Percentiles rank a stretch among this genome's conserved stretches.
Conservation (phyloP, 2,797 vertebrate species). For the Rachycentron canadum region DNA sequence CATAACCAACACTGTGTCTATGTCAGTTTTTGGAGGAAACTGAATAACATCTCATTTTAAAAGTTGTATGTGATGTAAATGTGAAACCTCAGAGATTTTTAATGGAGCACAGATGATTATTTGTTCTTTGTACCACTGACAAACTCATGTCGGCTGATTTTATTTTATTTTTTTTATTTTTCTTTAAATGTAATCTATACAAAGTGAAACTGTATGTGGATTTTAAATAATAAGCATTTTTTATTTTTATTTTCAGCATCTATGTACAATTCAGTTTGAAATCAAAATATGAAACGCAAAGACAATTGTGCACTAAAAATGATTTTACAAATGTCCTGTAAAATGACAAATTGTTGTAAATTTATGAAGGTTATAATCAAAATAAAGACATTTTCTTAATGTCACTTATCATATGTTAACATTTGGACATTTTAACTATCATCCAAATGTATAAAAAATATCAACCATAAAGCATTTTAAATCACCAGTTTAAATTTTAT, state of each 20-base stretch:
- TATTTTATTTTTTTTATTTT: no score
- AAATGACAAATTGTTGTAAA: not conserved
- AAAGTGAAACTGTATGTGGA: not conserved
- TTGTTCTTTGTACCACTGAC: not conserved
- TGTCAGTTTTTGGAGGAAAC: not conserved
- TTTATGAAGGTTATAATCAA: not conserved
- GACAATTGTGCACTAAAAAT: not conserved
- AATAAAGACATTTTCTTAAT: not conserved
- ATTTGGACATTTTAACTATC: not conserved
- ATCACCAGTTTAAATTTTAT: not conserved
- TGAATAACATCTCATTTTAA: not conserved
- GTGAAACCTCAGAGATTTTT: no score
- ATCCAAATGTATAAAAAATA: not conserved
- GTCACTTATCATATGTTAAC: not conserved
- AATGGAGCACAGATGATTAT: not conserved
- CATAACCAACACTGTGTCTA: not conserved
- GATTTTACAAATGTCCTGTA: not conserved
- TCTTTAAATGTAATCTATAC: not conserved
- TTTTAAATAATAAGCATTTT: not conserved
- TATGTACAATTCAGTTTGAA: not conserved
- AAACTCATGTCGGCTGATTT: not conserved
- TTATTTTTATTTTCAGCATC: not conserved
- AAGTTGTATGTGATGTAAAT: no score
- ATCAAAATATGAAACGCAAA: not conserved
- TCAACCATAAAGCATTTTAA: not conserved